Evolutionary conservation across 2,113 vertebrate species (phyloP), one percentile per base, ranked within the genome.

Genomic region (Atrichornis clamosus): DNA sequence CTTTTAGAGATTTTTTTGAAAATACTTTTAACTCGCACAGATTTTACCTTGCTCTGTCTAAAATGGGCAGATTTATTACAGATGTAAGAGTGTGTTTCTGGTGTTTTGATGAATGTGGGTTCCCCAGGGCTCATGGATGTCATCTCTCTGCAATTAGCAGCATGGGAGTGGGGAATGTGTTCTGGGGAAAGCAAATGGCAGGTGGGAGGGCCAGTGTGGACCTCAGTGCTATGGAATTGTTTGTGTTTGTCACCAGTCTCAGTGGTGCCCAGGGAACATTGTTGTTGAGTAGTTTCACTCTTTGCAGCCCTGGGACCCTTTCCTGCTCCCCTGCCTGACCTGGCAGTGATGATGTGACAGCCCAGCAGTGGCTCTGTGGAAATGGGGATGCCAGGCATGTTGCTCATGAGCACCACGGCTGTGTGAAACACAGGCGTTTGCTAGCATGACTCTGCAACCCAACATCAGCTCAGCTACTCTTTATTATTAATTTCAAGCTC

Each of bases 401-500:
- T 46, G 17, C 23, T 46, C 6, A 0, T 0, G 4, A 84, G 58
- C 46, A 53, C 41, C 3, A 9, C 0, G 4, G n/a, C 28, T 78
- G 9, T 55, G 27, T 30, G 89, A 94, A 93, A 78, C 76, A 67
- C 60, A 83, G 5, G 11, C 32, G 3, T 80, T 93, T 90, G 59
- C 73, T 94, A 60, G 46, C 46, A 42, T 41, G 67, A 75, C 42
- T 92, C 74, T 42, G 90, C 81, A 95, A 86, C 39, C 74, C 11
- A 67, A 89, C 33, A 86, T 70, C 86, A 95, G 76, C 79, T 87
- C 88, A 77, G 39, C 85, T 81, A 73, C 75, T 67, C 95, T 95
- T 95, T 96, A 96, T 93, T 97, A 97, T 96, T 98, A 97, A 97
- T 97, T 97, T 97, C 89, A 97, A 97, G 96, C 70, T 84, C 93